A percentile compares a stretch with the other conserved stretches of the same genome.
These are phyloP conservation scores for Syngnathus scovelli DNA, from an alignment of 2,113 vertebrate genomes.

Conservation along the genomic window DNA sequence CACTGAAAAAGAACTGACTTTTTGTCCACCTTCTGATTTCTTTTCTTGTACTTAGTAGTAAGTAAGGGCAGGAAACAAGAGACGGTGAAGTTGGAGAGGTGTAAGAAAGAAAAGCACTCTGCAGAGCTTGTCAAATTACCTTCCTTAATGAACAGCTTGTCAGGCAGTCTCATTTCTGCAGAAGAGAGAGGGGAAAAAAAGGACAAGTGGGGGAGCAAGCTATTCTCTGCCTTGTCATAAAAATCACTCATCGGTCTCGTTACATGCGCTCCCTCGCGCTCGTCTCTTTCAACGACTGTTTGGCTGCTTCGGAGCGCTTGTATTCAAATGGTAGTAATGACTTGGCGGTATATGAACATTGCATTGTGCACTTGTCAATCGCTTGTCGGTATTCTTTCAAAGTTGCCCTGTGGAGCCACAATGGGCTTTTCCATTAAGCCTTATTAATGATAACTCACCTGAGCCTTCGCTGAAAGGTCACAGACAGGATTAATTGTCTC, in stretches of 20 bases:
- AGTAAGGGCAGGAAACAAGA: conserved; percentile 34
- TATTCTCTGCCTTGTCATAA: conserved; percentile 58
- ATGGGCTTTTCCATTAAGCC: conserved; percentile 46
- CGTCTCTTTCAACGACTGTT: conserved; percentile 3
- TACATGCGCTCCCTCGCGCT: conserved; percentile 17
- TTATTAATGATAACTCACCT: conserved; percentile 51
- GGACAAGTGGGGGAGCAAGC: conserved; percentile 48
- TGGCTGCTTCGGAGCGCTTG: conserved; percentile 26
- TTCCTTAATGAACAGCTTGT: conserved; percentile 63
- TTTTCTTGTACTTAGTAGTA: conserved; percentile 47
- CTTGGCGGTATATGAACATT: conserved; percentile 24
- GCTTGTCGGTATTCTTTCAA: conserved; percentile 41
- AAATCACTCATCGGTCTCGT: conserved; percentile 52
- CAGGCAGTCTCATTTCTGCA: conserved; percentile 45
- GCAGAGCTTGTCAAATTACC: conserved; percentile 63
- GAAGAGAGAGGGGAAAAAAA: conserved; percentile 34
- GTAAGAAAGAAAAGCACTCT: conserved; percentile 54
- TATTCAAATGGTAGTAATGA: conserved; percentile 60
- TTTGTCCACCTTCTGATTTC: conserved; percentile 15
- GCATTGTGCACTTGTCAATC: conserved; percentile 61
- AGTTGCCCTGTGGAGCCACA: conserved; percentile 29
- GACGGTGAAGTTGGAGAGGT: conserved; percentile 54
- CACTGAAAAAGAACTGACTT: background rate
- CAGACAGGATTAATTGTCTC: conserved; percentile 33
- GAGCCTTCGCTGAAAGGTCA: conserved; percentile 39